phyloP scores from a whole-genome alignment of 2,797 vertebrate species.

The Prionace glauca region DNA sequence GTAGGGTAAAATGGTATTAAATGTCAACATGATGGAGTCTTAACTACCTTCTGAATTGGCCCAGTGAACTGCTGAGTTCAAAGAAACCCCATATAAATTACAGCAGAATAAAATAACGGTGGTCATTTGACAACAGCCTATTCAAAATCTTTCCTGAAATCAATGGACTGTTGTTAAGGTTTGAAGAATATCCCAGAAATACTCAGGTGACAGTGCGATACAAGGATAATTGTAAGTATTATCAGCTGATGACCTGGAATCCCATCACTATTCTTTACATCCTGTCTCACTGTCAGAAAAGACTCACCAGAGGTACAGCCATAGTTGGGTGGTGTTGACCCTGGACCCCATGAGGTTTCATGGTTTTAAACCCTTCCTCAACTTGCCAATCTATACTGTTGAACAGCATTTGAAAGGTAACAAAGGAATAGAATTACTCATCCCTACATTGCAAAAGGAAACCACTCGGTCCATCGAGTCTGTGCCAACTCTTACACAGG shows the following conservation, averaged over 20 bases:
- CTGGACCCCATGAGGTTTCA: neutral
- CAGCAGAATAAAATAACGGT: neutral
- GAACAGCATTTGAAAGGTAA: neutral
- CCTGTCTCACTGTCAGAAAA: neutral
- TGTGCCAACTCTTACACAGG: too few species aligned
- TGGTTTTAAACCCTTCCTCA: neutral
- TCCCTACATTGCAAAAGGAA: too few species aligned
- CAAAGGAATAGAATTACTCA: neutral
- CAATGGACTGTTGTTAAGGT: neutral
- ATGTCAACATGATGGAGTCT: neutral
- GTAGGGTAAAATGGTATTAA: neutral
- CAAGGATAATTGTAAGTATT: neutral
- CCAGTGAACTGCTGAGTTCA: neutral
- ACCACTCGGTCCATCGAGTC: too few species aligned
- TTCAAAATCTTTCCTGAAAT: neutral
- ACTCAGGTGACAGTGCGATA: neutral
- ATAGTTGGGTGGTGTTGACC: neutral
- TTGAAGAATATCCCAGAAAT: neutral
- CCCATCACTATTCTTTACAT: neutral
- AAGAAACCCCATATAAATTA: neutral
- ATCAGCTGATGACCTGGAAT: neutral
- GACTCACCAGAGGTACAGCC: neutral
- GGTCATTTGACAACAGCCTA: neutral
- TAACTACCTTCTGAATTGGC: neutral
- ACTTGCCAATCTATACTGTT: neutral